Evolutionary conservation across 2,888 invertebrate genomes (phyloP).

Genomic region (Drosophila anomalata): DNA sequence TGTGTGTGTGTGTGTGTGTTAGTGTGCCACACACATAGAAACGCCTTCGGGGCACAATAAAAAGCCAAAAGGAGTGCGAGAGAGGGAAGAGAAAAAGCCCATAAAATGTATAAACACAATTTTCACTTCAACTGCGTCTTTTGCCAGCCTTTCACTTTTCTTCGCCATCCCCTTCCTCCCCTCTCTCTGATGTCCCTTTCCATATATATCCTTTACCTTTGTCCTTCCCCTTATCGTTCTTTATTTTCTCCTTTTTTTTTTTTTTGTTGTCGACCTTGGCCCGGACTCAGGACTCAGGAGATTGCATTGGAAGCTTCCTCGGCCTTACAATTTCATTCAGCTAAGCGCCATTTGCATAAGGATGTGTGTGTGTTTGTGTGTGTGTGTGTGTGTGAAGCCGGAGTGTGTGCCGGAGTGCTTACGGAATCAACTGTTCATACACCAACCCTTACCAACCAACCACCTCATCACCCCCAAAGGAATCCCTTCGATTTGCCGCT

Average conservation of each 20-base stretch:
- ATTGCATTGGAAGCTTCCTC: conserved; percentile 47
- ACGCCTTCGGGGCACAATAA: conserved; percentile 47
- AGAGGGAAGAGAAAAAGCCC: conserved; percentile 16
- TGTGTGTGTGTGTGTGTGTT: conserved; percentile 10
- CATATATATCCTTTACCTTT: conserved; percentile 3
- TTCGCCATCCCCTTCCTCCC: background rate
- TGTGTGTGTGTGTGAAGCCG: conserved; percentile 8
- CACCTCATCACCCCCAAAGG: background rate
- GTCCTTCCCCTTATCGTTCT: background rate
- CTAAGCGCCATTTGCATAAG: conserved; percentile 56
- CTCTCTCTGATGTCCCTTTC: background rate
- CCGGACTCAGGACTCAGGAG: conserved; percentile 26
- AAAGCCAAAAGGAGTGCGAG: conserved; percentile 3
- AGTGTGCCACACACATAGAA: conserved; percentile 11
- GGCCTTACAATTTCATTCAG: conserved; percentile 33
- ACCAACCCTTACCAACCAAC: background rate
- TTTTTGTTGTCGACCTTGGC: conserved; percentile 10
- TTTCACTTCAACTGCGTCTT: conserved; percentile 58
- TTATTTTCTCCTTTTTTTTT: background rate
- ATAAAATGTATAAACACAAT: conserved; percentile 60
- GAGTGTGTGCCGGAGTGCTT: conserved; percentile 16
- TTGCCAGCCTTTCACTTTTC: conserved; percentile 32
- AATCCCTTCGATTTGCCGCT: conserved; percentile 1
- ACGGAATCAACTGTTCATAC: conserved; percentile 12
- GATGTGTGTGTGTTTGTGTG: conserved; percentile 3